These are phyloP conservation scores for Crossaster papposus DNA, from an alignment of 53 echinoderm and acorn worm species.

Conservation along the genomic window DNA sequence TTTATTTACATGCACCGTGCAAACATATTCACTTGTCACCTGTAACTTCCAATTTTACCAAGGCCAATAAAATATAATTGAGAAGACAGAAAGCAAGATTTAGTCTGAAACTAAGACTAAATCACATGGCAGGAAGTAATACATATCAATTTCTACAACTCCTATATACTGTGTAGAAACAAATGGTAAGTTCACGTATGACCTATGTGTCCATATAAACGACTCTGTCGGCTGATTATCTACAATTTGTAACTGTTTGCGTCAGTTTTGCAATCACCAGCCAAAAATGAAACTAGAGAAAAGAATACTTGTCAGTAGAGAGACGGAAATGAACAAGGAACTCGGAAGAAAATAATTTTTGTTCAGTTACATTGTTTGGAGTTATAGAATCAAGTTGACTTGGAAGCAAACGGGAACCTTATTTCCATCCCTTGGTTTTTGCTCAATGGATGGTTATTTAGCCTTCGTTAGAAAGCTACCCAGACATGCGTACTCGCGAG, in stretches of 20 bases:
- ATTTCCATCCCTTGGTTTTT: background rate
- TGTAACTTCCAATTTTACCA: too few species aligned
- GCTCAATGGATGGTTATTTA: conserved; percentile 7
- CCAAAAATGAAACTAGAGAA: background rate
- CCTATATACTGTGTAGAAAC: background rate
- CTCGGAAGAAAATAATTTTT: background rate
- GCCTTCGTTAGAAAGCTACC: background rate
- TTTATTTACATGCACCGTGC: too few species aligned
- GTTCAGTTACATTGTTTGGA: background rate
- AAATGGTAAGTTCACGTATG: background rate
- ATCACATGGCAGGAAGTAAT: background rate
- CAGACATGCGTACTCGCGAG: background rate
- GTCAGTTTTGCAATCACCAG: background rate
- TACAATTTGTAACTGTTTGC: background rate
- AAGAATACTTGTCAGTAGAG: background rate
- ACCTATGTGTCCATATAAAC: background rate
- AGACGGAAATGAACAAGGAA: background rate
- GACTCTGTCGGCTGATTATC: background rate
- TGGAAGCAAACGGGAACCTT: background rate
- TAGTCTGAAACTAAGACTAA: background rate
- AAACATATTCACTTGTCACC: too few species aligned
- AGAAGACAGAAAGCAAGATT: background rate
- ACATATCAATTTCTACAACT: background rate
- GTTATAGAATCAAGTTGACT: background rate
- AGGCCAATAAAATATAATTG: too few species aligned